These are phyloP conservation scores for Eumacrocentrus americanus DNA, from an alignment of 2,888 invertebrate species.

Conservation along the genomic window DNA sequence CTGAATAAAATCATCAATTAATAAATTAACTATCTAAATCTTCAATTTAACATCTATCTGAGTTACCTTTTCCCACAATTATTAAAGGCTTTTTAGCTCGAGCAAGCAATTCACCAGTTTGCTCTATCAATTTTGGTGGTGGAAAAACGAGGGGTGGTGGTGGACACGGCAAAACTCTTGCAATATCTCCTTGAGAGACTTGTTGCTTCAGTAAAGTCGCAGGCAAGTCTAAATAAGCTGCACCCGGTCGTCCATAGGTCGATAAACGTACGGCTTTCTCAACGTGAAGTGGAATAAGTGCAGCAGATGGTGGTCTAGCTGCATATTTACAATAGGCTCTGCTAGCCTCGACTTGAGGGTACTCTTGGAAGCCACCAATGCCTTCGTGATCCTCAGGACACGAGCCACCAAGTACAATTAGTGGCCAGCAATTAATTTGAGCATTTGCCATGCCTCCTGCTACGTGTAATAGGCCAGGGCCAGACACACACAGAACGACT, in stretches of 20 bases:
- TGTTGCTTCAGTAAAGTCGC: slow-evolving; percentile 76
- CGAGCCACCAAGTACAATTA: slow-evolving; percentile 91
- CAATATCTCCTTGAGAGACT: slow-evolving; percentile 53
- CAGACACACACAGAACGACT: slow-evolving; percentile 91
- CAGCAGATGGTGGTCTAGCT: slow-evolving; percentile 82
- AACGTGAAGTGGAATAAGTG: slow-evolving; percentile 85
- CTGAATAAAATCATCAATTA: slow-evolving; percentile 56
- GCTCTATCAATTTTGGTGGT: slow-evolving; percentile 70
- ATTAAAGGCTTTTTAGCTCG: slow-evolving; percentile 83
- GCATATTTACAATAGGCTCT: slow-evolving; percentile 92
- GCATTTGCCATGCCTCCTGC: slow-evolving; percentile 97
- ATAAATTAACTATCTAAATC: background rate
- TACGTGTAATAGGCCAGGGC: slow-evolving; percentile 92
- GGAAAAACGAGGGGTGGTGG: slow-evolving; percentile 75
- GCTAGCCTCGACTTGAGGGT: slow-evolving; percentile 86
- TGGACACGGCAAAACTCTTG: slow-evolving; percentile 57
- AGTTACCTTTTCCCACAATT: slow-evolving; percentile 81
- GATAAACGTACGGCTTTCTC: slow-evolving; percentile 88
- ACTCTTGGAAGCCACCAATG: slow-evolving; percentile 96
- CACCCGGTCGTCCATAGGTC: slow-evolving; percentile 88
- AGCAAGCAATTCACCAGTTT: slow-evolving; percentile 73
- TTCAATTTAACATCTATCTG: background rate
- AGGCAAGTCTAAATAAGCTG: slow-evolving; percentile 89
- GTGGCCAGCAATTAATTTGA: slow-evolving; percentile 92
- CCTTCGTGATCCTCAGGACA: slow-evolving; percentile 92